phyloP scores from a whole-genome alignment of 2,888 invertebrate genomes.

The Patella caerulea region DNA sequence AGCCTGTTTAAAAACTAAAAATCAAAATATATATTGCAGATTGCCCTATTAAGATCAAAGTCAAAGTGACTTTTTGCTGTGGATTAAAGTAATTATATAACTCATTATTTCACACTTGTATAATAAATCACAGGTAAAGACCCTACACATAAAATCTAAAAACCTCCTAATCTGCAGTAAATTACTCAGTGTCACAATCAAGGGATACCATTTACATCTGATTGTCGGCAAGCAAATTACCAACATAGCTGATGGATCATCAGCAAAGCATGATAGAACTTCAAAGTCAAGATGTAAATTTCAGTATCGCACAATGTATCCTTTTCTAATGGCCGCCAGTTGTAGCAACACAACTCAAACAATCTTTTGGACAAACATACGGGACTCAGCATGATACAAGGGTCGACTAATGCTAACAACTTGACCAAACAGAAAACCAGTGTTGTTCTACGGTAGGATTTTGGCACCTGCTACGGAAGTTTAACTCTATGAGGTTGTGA shows the following conservation, averaged over 20 bases:
- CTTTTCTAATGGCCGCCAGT: conserved; percentile 7
- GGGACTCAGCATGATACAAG: neutral
- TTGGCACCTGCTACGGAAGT: neutral
- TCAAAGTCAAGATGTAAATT: neutral
- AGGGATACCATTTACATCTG: no score
- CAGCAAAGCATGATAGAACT: neutral
- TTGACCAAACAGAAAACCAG: neutral
- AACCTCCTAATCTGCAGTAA: no score
- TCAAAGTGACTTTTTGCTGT: no score
- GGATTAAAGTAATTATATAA: no score
- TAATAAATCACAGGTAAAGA: no score
- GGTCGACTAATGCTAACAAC: neutral
- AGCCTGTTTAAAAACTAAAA: no score
- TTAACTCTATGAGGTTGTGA: no score
- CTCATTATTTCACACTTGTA: no score
- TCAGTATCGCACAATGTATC: neutral
- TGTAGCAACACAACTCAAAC: neutral
- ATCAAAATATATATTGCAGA: no score
- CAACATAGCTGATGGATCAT: neutral
- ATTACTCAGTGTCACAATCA: no score
- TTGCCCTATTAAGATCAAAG: no score
- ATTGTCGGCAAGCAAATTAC: neutral
- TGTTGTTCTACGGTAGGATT: neutral
- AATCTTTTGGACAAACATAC: neutral
- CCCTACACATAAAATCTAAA: no score